Conservation (phyloP, 2,113 vertebrate genomes). For the Indicator indicator region DNA sequence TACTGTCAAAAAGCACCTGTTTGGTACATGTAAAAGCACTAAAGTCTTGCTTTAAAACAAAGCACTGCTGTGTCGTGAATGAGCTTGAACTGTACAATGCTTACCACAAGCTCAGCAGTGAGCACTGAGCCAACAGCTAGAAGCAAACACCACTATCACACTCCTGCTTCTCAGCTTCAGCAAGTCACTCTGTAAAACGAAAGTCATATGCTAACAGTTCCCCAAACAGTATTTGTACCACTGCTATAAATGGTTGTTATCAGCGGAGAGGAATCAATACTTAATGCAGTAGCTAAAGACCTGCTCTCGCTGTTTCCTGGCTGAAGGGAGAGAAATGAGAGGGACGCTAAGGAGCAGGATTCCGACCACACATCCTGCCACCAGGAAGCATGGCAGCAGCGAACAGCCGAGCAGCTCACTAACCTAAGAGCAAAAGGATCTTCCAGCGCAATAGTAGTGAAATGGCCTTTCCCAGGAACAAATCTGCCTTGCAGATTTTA, state of each 20-base stretch:
- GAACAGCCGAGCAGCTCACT: accelerated
- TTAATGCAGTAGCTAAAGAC: not conserved
- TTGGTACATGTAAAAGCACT: constrained; percentile 17
- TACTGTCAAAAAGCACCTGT: constrained; percentile 26
- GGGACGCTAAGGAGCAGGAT: not conserved
- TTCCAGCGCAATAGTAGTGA: not conserved
- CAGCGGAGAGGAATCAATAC: not conserved
- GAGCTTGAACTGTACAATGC: not conserved
- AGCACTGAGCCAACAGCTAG: not conserved
- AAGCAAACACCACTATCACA: not conserved
- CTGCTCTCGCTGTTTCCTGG: accelerated
- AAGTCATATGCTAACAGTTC: not conserved
- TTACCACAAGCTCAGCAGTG: not conserved
- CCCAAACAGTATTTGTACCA: not conserved
- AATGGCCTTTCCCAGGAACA: not conserved
- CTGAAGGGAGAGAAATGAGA: not conserved
- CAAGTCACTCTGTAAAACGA: not conserved
- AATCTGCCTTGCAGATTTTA: not conserved
- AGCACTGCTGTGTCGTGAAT: not conserved
- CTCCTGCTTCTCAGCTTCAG: not conserved
- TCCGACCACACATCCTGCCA: accelerated
- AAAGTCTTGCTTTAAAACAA: not conserved
- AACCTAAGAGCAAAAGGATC: not conserved
- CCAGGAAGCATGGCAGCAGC: not conserved
- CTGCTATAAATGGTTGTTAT: not conserved